Base-by-base conservation (phyloP, 2,888 invertebrate genomes). In the Protula sp. region DNA sequence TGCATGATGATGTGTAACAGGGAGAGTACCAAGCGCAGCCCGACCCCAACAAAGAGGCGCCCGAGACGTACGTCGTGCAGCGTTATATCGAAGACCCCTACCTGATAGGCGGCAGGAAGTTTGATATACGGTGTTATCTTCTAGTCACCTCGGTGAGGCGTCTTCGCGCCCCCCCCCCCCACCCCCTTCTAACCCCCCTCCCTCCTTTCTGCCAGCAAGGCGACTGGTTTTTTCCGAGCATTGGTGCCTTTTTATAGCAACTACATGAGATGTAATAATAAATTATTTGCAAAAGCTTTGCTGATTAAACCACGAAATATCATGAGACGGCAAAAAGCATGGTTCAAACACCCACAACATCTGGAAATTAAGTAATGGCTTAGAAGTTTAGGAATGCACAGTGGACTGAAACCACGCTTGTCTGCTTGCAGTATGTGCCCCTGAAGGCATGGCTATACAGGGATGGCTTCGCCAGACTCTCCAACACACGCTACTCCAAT, bases 401-500 rank as follows among this genome's bases (percentile, higher is more conserved):
- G n/a, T n/a, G n/a, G n/a, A n/a, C n/a, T n/a, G n/a, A n/a, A n/a
- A n/a, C n/a, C n/a, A n/a, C n/a, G n/a, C n/a, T n/a, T n/a, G n/a
- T n/a, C n/a, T n/a, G 47, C 48, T 70, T 72, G 47, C 70, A 82
- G 78, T 84, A 80, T 67, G 77, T 77, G 54, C 84, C 84, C 4
- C 67, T 84, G 48, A 81, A 83, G 70, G 84, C 82, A 1, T 86
- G 85, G 85, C 72, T 86, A 45, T 85, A 85, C 62, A 78, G 86
- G 48, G 85, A 86, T 67, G 87, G 87, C 0, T 87, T 87, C 76
- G 87, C 86, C 1, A 78, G 87, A 14, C 83, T 87, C 65, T 85
- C 86, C n/a, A 84, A 84, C 61, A 83, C 83, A 26, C 76, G 84
- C 63, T 87, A 84, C 74, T 84, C 84, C n/a, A 74, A 85, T 50